Conservation (phyloP, 2,888 invertebrate genomes). For the Eurytoma adleriae region DNA sequence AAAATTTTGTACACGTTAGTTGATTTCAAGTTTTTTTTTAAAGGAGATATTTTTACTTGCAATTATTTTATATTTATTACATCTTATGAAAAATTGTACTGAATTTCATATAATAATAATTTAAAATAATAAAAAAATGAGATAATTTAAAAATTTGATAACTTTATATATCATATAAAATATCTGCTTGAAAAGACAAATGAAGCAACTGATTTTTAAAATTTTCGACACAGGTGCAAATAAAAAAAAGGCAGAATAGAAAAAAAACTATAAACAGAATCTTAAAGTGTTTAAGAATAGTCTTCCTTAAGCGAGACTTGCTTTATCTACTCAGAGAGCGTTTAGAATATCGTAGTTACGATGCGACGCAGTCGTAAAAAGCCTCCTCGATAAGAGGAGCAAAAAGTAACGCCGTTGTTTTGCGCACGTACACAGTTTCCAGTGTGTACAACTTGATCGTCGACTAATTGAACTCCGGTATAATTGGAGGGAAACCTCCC, state of each 20-base stretch:
- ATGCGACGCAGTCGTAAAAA: conserved; percentile 20
- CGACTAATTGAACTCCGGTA: conserved; percentile 25
- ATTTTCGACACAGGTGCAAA: conserved; percentile 22
- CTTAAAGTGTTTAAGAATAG: conserved; percentile 10
- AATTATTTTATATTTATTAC: not conserved
- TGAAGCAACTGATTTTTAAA: not conserved
- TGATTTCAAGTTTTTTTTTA: not conserved
- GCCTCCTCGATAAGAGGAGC: conserved; percentile 16
- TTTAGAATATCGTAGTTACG: conserved; percentile 20
- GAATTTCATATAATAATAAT: not conserved
- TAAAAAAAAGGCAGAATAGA: not conserved
- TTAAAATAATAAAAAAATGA: not conserved
- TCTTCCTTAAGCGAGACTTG: conserved; percentile 25
- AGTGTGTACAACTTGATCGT: not conserved
- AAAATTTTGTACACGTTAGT: conserved; percentile 11
- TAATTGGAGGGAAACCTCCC: conserved; percentile 19
- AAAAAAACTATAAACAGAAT: not conserved
- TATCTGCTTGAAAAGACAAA: not conserved
- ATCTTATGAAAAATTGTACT: not conserved
- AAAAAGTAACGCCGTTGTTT: conserved; percentile 15
- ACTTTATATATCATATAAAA: not conserved
- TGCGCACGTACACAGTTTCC: conserved; percentile 29
- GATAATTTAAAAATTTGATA: not conserved
- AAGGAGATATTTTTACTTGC: not conserved
- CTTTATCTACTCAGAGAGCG: conserved; percentile 34